These are phyloP conservation scores for Sebastes oblongus DNA, from an alignment of 2,797 vertebrate species.

Conservation along the genomic window DNA sequence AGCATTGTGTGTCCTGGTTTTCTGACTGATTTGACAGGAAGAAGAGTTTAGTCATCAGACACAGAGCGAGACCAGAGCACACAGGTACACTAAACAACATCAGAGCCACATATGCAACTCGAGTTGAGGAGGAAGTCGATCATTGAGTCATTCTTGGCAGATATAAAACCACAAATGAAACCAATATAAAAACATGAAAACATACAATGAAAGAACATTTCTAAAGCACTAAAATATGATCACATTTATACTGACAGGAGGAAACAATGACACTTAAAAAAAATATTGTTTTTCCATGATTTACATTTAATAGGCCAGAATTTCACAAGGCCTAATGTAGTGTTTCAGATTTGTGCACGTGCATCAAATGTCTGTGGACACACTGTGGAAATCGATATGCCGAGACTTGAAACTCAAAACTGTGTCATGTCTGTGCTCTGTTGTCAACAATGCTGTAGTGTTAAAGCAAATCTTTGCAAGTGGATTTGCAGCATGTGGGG, in stretches of 20 bases:
- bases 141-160: not conserved
- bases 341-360: not conserved
- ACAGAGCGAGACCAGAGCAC: slow-evolving; percentile 2
- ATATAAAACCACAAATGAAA: not conserved
- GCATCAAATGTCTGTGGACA: not conserved
- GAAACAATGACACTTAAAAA: not conserved
- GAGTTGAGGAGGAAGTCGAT: not conserved
- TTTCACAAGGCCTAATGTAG: not conserved
- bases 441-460: not conserved
- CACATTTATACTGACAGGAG: not conserved
- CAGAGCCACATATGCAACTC: not conserved
- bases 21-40: slow-evolving; percentile 58
- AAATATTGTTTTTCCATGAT: not conserved
- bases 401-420: not conserved
- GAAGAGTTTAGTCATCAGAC: slow-evolving; percentile 38
- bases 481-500: not conserved
- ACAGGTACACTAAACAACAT: slow-evolving; percentile 22
- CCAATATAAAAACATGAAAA: not conserved
- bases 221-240: not conserved
- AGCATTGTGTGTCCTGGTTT: slow-evolving; percentile 41
- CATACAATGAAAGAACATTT: not conserved
- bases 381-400: not conserved
- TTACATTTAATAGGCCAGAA: not conserved
- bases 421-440: not conserved
- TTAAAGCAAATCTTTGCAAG: not conserved